phyloP scores from a whole-genome alignment of 2,888 invertebrate species.

The Cryptophagus acutangulus region DNA sequence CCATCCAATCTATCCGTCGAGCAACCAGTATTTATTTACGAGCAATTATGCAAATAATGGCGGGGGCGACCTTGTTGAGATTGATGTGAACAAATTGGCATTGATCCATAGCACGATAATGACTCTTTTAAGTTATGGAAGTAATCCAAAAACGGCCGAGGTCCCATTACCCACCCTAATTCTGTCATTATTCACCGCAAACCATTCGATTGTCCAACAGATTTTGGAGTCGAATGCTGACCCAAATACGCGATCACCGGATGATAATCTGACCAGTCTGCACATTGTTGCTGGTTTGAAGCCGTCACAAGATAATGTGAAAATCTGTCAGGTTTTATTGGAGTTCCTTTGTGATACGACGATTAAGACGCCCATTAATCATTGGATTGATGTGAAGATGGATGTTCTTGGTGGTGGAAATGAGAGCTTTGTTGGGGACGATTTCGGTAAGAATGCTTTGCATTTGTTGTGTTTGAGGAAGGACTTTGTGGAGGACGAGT shows the following conservation, averaged over 20 bases:
- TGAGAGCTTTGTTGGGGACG: constrained; percentile 20
- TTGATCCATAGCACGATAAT: constrained; percentile 28
- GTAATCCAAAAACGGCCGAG: constrained; percentile 38
- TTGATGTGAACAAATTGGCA: neutral
- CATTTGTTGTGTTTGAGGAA: constrained; percentile 42
- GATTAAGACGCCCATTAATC: constrained; percentile 27
- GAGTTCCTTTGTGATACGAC: constrained; percentile 37
- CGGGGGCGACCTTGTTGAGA: no score
- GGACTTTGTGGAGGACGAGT: constrained; percentile 35
- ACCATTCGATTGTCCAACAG: constrained; percentile 29
- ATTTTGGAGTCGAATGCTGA: constrained; percentile 35
- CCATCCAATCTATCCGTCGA: neutral
- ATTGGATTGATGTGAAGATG: constrained; percentile 35
- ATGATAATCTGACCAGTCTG: constrained; percentile 36
- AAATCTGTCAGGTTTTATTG: constrained; percentile 33
- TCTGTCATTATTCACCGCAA: constrained; percentile 38
- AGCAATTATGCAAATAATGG: neutral
- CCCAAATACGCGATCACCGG: constrained; percentile 29
- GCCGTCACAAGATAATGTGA: constrained; percentile 24
- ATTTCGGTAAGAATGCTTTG: constrained; percentile 40
- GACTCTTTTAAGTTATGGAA: constrained; percentile 37
- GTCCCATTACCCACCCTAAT: constrained; percentile 41
- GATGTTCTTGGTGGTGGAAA: constrained; percentile 24
- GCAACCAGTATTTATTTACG: neutral
- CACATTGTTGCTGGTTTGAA: constrained; percentile 37